A percentile compares a stretch with the other conserved stretches of the same genome.
Conservation (phyloP, 2,888 invertebrate genomes). For the Euzetes globulus region DNA sequence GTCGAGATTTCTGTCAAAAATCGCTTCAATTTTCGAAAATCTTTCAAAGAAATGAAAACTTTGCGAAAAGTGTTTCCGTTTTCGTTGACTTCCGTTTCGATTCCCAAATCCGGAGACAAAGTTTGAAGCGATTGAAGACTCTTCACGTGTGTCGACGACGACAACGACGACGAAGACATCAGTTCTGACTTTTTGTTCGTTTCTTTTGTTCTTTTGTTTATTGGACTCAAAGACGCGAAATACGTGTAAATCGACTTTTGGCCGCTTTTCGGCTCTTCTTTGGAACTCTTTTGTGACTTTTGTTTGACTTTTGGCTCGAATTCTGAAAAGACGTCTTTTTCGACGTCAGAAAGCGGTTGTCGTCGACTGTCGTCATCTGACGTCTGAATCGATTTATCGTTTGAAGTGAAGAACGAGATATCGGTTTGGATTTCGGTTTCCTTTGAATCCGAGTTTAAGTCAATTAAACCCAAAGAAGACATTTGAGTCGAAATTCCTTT, state of each 20-base stretch:
- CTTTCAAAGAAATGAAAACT: background rate
- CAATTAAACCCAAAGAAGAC: constrained; percentile 1
- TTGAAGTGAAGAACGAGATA: background rate
- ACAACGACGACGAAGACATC: background rate
- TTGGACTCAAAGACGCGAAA: no score
- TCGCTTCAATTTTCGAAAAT: background rate
- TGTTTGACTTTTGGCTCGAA: no score
- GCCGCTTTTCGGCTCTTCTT: no score
- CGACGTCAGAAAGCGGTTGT: no score
- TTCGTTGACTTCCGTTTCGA: background rate
- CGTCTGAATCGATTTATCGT: background rate
- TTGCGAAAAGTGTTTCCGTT: background rate
- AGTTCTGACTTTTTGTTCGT: background rate
- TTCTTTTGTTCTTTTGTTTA: no score
- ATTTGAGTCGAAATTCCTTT: background rate
- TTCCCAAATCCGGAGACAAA: constrained; percentile 26
- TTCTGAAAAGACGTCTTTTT: no score
- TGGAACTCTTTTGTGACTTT: no score
- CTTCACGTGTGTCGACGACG: background rate
- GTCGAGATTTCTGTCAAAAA: background rate
- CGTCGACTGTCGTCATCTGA: background rate
- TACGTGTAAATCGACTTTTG: no score
- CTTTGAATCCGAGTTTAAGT: background rate
- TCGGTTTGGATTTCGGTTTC: background rate
- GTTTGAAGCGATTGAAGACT: no score